Evolutionary conservation across 2,113 vertebrate genomes (phyloP).

Genomic region (Silurus meridionalis): DNA sequence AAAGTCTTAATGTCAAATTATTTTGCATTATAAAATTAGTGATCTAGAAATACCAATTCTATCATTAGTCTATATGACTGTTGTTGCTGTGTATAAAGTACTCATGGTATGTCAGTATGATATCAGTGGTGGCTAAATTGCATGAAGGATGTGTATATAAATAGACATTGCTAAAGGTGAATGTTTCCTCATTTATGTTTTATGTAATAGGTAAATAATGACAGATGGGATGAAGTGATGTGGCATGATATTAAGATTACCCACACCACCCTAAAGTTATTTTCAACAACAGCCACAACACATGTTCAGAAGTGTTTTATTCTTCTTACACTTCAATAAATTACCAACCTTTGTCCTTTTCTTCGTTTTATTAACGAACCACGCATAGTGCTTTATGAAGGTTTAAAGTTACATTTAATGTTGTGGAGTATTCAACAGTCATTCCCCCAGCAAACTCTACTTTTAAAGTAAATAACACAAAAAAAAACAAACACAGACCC

Average conservation of each 20-base stretch:
- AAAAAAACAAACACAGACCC: too few relatives aligned
- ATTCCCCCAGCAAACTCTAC: too few relatives aligned
- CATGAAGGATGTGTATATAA: background rate
- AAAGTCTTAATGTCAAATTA: background rate
- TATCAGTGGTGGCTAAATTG: background rate
- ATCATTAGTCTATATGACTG: background rate
- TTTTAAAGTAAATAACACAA: background rate
- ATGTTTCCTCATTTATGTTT: background rate
- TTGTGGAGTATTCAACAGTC: too few relatives aligned
- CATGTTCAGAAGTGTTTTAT: background rate
- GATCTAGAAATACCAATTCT: background rate
- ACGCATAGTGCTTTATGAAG: too few relatives aligned
- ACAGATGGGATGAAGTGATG: background rate
- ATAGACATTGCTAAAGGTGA: background rate
- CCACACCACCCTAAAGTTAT: background rate
- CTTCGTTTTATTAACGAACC: background rate
- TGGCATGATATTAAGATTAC: background rate
- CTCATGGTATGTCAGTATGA: background rate
- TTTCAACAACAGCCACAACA: background rate
- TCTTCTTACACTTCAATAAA: background rate
- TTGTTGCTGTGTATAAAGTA: background rate
- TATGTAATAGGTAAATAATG: background rate
- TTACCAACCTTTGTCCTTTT: background rate
- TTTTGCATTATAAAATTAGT: background rate
- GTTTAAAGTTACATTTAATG: too few relatives aligned